Evolutionary conservation across 2,888 invertebrate species (phyloP), one percentile per base, ranked within the genome.

Genomic region (Poecilobothrus nobilitatus): DNA sequence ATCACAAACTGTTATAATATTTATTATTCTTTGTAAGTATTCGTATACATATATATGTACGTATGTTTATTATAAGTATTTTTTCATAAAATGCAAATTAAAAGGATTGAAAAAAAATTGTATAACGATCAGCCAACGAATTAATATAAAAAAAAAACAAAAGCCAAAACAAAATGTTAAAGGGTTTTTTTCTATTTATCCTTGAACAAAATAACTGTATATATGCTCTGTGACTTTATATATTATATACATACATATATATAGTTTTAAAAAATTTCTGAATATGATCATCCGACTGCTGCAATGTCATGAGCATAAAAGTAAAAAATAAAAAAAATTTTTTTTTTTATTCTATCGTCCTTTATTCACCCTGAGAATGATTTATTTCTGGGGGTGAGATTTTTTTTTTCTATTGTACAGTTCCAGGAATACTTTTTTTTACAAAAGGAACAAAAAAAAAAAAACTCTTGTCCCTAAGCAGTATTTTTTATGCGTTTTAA

Each of bases 281-380:
- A 37, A 53, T 53, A 18, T 53, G 53, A 53, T 53, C 53, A 53
- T 53, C 53, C 53, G n/a, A 53, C 53, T 53, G 53, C 53, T 53
- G 53, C 15, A 53, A 53, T 53, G 53, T 53, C 53, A 53, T 53
- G 53, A 53, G 18, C 53, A 53, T 12, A 44, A 44, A 53, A 53
- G 15, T 53, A 18, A 53, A 53, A 53, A 8, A 53, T 15, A 53
- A n/a, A 15, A 53, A 9, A 4, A 1, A 18, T 18, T 4, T 2
- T 6, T 41, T 41, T 41, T 18, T 53, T 53, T 53, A 15, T 53
- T 18, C n/a, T 18, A 53, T 53, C 53, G 53, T 53, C 18, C 53
- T 53, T 53, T 53, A 18, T 53, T 53, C 53, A 53, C 53, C 53
- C 53, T 53, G 53, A 53, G 53, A 53, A 18, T 53, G 12, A 53